phyloP scores from a whole-genome alignment of 2,888 invertebrate species.

The Schizaphis graminum region DNA sequence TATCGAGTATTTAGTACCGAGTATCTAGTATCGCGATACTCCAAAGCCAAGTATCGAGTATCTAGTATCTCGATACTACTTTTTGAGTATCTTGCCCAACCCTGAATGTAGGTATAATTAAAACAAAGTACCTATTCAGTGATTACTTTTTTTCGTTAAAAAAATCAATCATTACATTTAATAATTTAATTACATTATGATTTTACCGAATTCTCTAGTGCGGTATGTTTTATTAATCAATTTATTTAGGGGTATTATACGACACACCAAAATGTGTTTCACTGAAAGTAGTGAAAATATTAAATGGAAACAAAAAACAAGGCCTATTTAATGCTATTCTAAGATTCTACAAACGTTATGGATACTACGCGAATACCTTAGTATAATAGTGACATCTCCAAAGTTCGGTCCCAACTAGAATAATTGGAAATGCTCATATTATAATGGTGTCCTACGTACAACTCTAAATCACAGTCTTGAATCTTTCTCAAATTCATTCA shows the following conservation, averaged over 20 bases:
- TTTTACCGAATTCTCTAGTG: not conserved
- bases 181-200: not conserved
- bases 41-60: no score
- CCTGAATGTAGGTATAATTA: not conserved
- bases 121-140: not conserved
- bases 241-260: not conserved
- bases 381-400: not conserved
- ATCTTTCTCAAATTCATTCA: not conserved
- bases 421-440: not conserved
- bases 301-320: not conserved
- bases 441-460: not conserved
- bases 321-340: not conserved
- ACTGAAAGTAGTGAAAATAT: not conserved
- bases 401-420: not conserved
- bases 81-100: no score
- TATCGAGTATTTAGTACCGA: no score
- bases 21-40: no score
- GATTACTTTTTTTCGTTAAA: not conserved
- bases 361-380: no score
- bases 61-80: no score
- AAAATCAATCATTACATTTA: not conserved
- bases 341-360: no score
- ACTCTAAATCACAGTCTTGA: not conserved
- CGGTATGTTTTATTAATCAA: not conserved
- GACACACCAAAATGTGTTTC: not conserved